Percentiles rank a stretch among this genome's conserved stretches.
phyloP scores from a whole-genome alignment of 2,113 vertebrate genomes.

The Nannospalax galili region DNA sequence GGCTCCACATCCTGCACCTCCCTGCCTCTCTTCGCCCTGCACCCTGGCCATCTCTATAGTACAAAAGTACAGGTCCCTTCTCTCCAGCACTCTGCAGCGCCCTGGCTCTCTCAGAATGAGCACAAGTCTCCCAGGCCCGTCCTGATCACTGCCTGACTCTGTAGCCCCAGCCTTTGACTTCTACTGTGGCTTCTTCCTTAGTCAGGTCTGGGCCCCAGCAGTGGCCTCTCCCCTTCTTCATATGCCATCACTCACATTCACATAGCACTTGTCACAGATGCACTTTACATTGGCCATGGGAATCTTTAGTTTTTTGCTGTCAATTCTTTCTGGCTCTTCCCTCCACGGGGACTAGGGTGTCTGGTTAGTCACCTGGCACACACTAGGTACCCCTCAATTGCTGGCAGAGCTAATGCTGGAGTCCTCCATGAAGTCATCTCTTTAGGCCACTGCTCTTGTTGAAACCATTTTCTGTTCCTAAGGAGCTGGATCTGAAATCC shows the following conservation, averaged over 20 bases:
- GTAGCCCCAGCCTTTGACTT: neutral
- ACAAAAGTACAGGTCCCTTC: neutral
- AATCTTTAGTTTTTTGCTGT: neutral
- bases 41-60: neutral
- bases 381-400: neutral
- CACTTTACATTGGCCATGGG: neutral
- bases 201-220: neutral
- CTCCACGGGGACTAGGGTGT: neutral
- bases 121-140: neutral
- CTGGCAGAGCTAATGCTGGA: neutral
- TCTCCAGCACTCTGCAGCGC: too few species aligned
- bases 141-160: too few species aligned
- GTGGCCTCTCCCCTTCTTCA: neutral
- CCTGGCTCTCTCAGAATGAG: neutral
- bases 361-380: neutral
- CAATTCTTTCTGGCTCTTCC: neutral
- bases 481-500: neutral
- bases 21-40: neutral
- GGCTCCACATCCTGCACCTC: fast-evolving
- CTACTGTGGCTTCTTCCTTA: neutral
- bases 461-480: neutral
- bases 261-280: neutral
- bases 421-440: neutral
- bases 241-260: neutral
- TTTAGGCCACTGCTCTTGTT: neutral